These are phyloP conservation scores for Scytalopus superciliaris DNA, from an alignment of 2,113 vertebrate genomes.

Conservation along the genomic window DNA sequence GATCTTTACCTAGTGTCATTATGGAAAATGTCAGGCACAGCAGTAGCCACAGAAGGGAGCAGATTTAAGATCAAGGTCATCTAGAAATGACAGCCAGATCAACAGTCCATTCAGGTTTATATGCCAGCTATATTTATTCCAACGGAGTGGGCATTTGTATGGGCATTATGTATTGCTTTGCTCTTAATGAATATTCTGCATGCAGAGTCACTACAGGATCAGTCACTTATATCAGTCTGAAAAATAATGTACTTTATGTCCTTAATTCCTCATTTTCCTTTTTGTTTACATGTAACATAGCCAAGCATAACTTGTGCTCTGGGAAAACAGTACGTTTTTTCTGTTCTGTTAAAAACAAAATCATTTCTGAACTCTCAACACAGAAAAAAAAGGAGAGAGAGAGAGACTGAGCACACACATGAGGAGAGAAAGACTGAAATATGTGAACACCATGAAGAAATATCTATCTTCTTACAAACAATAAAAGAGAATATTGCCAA, in stretches of 20 bases:
- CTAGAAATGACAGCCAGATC: slow-evolving; percentile 22
- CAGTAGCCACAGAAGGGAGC: slow-evolving; percentile 1
- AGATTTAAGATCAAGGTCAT: slow-evolving; percentile 56
- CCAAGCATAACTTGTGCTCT: not conserved
- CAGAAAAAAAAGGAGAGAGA: not conserved
- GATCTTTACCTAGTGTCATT: slow-evolving; percentile 32
- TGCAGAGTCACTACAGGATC: slow-evolving; percentile 12
- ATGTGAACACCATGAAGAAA: not conserved
- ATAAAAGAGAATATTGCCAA: not conserved
- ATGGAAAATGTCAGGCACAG: slow-evolving; percentile 47
- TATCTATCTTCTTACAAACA: not conserved
- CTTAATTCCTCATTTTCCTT: not conserved
- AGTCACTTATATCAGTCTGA: not conserved
- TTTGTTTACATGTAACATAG: not conserved
- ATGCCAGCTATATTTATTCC: slow-evolving; percentile 15
- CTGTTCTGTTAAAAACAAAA: not conserved
- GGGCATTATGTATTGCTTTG: not conserved
- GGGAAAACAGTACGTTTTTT: not conserved
- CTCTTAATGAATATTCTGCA: slow-evolving; percentile 23
- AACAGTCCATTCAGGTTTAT: slow-evolving; percentile 27
- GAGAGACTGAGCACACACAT: not conserved
- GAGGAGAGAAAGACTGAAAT: not conserved
- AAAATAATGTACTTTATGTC: not conserved
- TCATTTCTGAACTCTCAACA: not conserved
- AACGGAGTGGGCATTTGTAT: not conserved